Conservation (phyloP, 2,888 invertebrate species). For the Acrocera orbiculus region DNA sequence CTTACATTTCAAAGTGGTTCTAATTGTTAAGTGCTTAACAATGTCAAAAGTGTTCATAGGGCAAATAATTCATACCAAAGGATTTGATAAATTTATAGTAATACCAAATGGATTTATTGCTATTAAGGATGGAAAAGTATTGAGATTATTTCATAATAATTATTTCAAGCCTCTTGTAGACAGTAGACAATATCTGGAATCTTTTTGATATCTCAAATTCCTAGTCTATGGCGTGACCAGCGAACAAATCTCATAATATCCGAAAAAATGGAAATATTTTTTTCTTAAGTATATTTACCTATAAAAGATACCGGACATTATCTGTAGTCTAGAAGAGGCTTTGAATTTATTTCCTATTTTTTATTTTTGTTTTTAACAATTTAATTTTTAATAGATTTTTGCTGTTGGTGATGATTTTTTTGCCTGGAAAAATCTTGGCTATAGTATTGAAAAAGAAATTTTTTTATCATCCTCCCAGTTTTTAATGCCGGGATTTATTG, state of each 20-base stretch:
- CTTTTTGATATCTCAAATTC: too few relatives aligned
- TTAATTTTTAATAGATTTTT: conserved; percentile 25
- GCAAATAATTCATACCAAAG: conserved; percentile 28
- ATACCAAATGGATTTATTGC: conserved; percentile 37
- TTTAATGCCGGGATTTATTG: conserved; percentile 73
- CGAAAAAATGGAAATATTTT: too few relatives aligned
- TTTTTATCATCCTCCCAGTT: conserved; percentile 38
- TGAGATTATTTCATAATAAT: too few relatives aligned
- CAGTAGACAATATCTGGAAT: too few relatives aligned
- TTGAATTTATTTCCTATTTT: not conserved
- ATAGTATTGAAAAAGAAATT: conserved; percentile 11
- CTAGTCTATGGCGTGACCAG: too few relatives aligned
- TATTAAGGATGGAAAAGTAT: conserved; percentile 40
- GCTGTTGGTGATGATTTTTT: conserved; percentile 25
- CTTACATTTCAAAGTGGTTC: too few relatives aligned
- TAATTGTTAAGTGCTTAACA: too few relatives aligned
- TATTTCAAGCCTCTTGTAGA: too few relatives aligned
- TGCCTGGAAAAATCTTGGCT: conserved; percentile 14
- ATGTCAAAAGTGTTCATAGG: conserved; percentile 26
- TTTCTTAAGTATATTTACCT: too few relatives aligned
- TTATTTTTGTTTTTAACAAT: not conserved
- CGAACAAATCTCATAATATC: too few relatives aligned
- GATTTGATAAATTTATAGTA: conserved; percentile 27
- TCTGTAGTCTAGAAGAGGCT: too few relatives aligned
- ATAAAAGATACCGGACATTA: too few relatives aligned